Evolutionary conservation across 2,888 invertebrate species (phyloP), one percentile per base, ranked within the genome.

Genomic region (Parnassius smintheus): DNA sequence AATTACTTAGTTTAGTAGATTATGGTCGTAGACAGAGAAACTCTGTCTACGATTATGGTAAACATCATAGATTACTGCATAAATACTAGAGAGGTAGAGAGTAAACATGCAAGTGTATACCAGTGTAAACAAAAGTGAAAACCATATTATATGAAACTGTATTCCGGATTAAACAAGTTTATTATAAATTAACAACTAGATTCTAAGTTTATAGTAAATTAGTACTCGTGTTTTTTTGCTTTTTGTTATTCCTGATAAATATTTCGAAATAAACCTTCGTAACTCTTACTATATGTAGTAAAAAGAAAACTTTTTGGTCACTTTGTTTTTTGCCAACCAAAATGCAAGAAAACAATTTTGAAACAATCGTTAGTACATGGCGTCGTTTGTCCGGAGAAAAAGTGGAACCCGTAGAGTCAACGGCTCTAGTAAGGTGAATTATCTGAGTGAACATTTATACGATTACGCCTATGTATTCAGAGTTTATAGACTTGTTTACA

Each of bases 331-430:
- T 74, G 75, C 71, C 70, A 67, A 73, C 68, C 68, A 77, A 73
- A 67, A 86, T 88, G 89, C 86, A 88, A 85, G 85, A 88, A 76
- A 85, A 83, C 77, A 85, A 82, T 84, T 90, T 88, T 80, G 83
- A 86, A 75, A 79, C 83, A 75, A 84, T 89, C 78, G 82, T 87
- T 70, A 86, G 74, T 75, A 84, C 83, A 80, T 90, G 90, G 90
- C 87, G 88, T 79, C 86, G 85, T 75, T 79, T 87, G 78, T 87
- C 88, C 74, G 86, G 81, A 56, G 12, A 12, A 8, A 9, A 41
- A 18, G 50, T 41, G 57, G 87, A 85, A 76, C 81, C 78, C 80
- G 75, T 75, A 69, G 83, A 83, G 74, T 72, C 79, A 65, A 75
- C 80, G 69, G 74, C 65, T 62, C 60, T 76, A 73, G 75, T 80